Base-by-base conservation (phyloP, 23 tunicate genomes). In the Diplosoma virens region DNA sequence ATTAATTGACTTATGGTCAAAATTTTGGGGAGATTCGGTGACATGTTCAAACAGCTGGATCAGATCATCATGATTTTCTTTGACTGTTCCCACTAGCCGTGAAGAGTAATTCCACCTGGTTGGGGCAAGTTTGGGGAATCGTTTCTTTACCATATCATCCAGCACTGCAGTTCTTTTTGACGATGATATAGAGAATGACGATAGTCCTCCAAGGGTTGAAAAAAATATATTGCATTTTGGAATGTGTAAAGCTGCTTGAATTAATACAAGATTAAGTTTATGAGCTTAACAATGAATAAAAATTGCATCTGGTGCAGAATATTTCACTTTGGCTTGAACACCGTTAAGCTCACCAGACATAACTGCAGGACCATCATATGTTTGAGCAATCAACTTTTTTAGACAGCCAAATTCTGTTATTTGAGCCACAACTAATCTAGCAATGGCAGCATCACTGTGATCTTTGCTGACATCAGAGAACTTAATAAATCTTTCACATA, bases 201-300 rank as follows among this genome's bases (percentile, higher is more conserved):
- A 56, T 21, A 56, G 20, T 20, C 64, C 64, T 56, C 64, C 64
- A 18, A 56, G 25, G 5, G 64, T 56, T 56, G 64, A 56, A n/a
- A 56, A 56, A 18, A 56, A 56, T 21, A 56, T 21, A 11, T 56
- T 56, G 20, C 64, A 56, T 56, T 63, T 63, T 2, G 69, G 22
- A 63, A 63, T 30, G 11, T 35, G 34, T 28, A 9, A 63, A 5
- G 69, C 30, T 4, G 69, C 36, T 63, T 63, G 69, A 28, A n/a
- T 63, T 11, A 63, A 35, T 28, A 63, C 69, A 28, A 63, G 36
- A 63, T 7, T 63, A 4, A 30, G 7, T 18, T 63, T 63, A 35
- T 63, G 69, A 63, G 69, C 69, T 5, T 11, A 63, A 23, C 69
- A 63, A 23, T 63, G 69, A 63, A 63, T 63, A 63, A 63, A 63